phyloP scores from a whole-genome alignment of 1,140 invertebrate species.

The Brachionus rotundiformis region DNA sequence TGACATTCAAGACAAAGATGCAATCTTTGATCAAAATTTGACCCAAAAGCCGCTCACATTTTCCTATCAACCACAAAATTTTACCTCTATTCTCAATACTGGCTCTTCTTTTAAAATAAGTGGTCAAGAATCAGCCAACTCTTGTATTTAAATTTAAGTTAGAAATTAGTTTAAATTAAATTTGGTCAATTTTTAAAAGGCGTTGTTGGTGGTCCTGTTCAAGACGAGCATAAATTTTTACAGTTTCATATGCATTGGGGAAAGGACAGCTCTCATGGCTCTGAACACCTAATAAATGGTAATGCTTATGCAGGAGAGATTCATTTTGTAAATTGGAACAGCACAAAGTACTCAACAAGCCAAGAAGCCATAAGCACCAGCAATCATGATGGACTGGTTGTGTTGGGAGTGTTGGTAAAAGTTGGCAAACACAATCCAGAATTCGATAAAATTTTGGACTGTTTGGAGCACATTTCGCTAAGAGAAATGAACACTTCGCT shows the following conservation, averaged over 20 bases:
- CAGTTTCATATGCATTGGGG: slow-evolving; percentile 67
- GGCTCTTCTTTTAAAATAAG: slow-evolving; percentile 49
- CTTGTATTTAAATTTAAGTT: background rate
- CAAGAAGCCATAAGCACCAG: slow-evolving; percentile 72
- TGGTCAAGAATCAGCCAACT: background rate
- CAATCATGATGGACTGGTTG: slow-evolving; percentile 80
- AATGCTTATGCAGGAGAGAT: slow-evolving; percentile 83
- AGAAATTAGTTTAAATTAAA: background rate
- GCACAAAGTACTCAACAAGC: slow-evolving; percentile 77
- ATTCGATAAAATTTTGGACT: slow-evolving; percentile 33
- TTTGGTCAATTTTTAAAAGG: slow-evolving; percentile 19
- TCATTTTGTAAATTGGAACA: slow-evolving; percentile 91
- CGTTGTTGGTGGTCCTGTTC: slow-evolving; percentile 63
- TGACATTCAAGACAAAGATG: slow-evolving; percentile 29
- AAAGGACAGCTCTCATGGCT: slow-evolving; percentile 57
- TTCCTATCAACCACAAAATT: background rate
- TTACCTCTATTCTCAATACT: slow-evolving; percentile 8
- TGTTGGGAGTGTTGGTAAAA: slow-evolving; percentile 84
- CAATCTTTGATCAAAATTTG: slow-evolving; percentile 2
- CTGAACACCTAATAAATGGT: slow-evolving; percentile 73
- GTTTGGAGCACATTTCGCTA: background rate
- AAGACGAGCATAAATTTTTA: slow-evolving; percentile 62
- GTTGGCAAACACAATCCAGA: slow-evolving; percentile 62
- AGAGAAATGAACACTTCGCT: background rate
- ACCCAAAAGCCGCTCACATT: background rate